A percentile compares a stretch with the other conserved stretches of the same genome.
phyloP scores from a whole-genome alignment of 35 echinoderm and acorn worm genomes.

The Amphiura filiformis region DNA sequence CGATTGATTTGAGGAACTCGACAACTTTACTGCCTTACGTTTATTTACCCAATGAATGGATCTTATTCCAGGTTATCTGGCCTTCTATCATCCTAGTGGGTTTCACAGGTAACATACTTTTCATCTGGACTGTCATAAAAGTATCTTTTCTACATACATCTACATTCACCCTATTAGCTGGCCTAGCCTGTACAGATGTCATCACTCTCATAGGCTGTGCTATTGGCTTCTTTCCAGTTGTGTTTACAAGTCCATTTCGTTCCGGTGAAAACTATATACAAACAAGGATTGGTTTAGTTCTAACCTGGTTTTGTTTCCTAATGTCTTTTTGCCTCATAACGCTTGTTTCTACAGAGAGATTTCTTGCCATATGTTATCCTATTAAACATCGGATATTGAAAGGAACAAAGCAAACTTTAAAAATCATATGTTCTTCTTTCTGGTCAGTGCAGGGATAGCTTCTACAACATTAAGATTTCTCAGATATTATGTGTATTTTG shows the following conservation, averaged over 20 bases:
- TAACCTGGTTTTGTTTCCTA: background rate
- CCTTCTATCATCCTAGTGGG: background rate
- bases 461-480: background rate
- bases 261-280: background rate
- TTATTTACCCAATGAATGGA: conserved; percentile 1
- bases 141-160: background rate
- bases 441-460: background rate
- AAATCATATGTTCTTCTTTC: background rate
- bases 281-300: background rate
- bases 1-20: background rate
- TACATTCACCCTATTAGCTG: background rate
- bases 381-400: background rate
- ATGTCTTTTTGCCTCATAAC: background rate
- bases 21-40: background rate
- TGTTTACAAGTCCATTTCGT: background rate
- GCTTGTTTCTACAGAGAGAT: background rate
- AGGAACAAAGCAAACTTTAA: background rate
- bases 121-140: background rate
- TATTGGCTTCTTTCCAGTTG: background rate
- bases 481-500: background rate
- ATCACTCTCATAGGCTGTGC: background rate
- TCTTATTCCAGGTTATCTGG: background rate
- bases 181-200: background rate
- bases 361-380: background rate
- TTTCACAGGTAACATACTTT: background rate